Conservation (phyloP, 2,888 invertebrate species). For the Parnassius orleans region DNA sequence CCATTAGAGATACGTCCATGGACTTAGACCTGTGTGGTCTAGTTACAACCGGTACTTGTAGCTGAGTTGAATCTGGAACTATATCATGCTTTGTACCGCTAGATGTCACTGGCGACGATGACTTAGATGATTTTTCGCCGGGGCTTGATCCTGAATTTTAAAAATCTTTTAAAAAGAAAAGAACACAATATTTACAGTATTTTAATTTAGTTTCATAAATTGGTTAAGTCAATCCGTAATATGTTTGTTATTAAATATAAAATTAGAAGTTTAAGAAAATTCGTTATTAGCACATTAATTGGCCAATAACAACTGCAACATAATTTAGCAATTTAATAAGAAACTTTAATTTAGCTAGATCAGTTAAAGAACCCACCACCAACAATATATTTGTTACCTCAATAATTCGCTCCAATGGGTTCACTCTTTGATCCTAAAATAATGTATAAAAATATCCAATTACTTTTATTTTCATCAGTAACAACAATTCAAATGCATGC, state of each 20-base stretch:
- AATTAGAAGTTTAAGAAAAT: no score
- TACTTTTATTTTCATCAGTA: no score
- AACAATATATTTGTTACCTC: conserved; percentile 49
- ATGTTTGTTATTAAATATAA: no score
- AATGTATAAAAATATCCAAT: conserved; percentile 33
- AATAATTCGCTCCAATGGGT: conserved; percentile 49
- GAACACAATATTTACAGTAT: conserved; percentile 16
- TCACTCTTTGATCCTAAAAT: conserved; percentile 63
- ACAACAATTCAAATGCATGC: no score
- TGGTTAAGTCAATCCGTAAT: not conserved
- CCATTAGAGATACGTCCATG: conserved; percentile 73
- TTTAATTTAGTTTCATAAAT: conserved; percentile 13
- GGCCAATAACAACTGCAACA: not conserved
- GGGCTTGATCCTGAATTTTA: conserved; percentile 69
- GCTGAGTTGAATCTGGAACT: conserved; percentile 56
- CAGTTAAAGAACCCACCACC: conserved; percentile 28
- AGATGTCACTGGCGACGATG: conserved; percentile 67
- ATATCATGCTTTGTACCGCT: conserved; percentile 53
- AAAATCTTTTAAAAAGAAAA: conserved; percentile 44
- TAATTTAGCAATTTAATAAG: not conserved
- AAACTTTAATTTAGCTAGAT: not conserved
- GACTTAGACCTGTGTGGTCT: conserved; percentile 79
- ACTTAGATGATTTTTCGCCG: conserved; percentile 65
- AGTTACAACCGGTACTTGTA: conserved; percentile 57
- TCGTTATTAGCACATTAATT: no score